A percentile compares a stretch with the other conserved stretches of the same genome.
These are phyloP conservation scores for Macropis europaea DNA, from an alignment of 2,888 invertebrate genomes.

Conservation along the genomic window DNA sequence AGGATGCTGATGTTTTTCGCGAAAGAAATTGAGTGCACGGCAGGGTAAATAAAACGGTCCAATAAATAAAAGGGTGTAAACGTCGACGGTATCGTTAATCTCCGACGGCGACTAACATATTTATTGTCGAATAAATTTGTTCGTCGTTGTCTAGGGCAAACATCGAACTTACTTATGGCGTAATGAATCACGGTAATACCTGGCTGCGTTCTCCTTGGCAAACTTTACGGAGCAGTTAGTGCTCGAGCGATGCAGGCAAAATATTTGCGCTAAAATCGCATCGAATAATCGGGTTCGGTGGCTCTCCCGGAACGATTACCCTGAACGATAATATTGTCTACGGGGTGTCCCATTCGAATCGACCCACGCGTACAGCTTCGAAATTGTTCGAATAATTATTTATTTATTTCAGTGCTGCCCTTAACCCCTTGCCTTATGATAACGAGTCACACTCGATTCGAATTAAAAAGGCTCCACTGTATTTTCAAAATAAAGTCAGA, in stretches of 20 bases:
- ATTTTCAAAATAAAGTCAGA: no score
- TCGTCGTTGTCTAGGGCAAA: slow-evolving; percentile 19
- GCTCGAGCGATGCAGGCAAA: background rate
- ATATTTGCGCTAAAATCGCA: background rate
- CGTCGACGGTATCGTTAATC: slow-evolving; percentile 21
- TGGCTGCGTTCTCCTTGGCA: slow-evolving; percentile 15
- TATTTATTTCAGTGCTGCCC: no score
- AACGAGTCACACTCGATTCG: no score
- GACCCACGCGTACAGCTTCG: no score
- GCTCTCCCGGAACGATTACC: no score
- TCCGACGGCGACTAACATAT: slow-evolving; percentile 30
- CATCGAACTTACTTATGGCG: slow-evolving; percentile 30
- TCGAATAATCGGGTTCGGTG: background rate
- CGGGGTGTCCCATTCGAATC: background rate
- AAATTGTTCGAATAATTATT: no score
- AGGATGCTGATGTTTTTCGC: no score
- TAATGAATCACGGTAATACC: slow-evolving; percentile 35
- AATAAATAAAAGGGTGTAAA: slow-evolving; percentile 23
- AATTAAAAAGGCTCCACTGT: no score
- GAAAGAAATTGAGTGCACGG: background rate
- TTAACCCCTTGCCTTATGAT: no score
- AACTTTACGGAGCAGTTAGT: slow-evolving; percentile 11
- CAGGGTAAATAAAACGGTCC: slow-evolving; percentile 9
- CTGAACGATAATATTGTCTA: background rate
- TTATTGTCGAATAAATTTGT: slow-evolving; percentile 38